Conservation (phyloP, 2,888 invertebrate genomes). For the Eupelmus urozonus region DNA sequence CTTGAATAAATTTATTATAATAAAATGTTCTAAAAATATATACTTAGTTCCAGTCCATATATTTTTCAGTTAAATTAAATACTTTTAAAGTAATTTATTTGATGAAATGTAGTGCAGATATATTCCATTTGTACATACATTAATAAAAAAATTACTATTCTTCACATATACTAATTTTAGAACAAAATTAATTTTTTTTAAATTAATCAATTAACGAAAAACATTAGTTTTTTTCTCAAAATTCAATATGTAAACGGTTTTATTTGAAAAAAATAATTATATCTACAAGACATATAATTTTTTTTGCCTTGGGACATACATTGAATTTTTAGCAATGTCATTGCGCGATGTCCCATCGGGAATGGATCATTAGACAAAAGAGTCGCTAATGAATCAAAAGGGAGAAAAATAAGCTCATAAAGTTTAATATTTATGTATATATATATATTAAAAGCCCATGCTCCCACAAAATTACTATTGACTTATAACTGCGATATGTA, state of each 20-base stretch:
- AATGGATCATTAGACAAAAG: slow-evolving; percentile 8
- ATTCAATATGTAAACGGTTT: too few species aligned
- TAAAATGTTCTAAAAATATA: slow-evolving; percentile 1
- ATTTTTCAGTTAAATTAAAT: not conserved
- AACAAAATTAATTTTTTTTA: too few species aligned
- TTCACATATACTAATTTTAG: slow-evolving; percentile 3
- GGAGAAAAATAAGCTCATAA: slow-evolving; percentile 26
- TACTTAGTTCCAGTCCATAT: not conserved
- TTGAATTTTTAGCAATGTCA: slow-evolving; percentile 35
- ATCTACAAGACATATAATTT: slow-evolving; percentile 31
- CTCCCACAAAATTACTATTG: slow-evolving; percentile 64
- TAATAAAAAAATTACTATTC: not conserved
- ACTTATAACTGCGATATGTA: slow-evolving; percentile 62
- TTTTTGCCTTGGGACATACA: slow-evolving; percentile 17
- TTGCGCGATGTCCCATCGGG: not conserved
- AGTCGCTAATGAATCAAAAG: slow-evolving; percentile 28
- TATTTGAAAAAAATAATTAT: too few species aligned
- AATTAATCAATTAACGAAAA: too few species aligned
- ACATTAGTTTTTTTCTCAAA: too few species aligned
- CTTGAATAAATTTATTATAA: not conserved
- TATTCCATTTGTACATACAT: not conserved
- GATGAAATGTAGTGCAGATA: not conserved
- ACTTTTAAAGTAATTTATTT: not conserved
- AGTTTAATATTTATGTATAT: slow-evolving; percentile 43
- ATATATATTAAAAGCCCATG: slow-evolving; percentile 63